Conservation (phyloP, 2,113 vertebrate species). For the Syngnathus scovelli region DNA sequence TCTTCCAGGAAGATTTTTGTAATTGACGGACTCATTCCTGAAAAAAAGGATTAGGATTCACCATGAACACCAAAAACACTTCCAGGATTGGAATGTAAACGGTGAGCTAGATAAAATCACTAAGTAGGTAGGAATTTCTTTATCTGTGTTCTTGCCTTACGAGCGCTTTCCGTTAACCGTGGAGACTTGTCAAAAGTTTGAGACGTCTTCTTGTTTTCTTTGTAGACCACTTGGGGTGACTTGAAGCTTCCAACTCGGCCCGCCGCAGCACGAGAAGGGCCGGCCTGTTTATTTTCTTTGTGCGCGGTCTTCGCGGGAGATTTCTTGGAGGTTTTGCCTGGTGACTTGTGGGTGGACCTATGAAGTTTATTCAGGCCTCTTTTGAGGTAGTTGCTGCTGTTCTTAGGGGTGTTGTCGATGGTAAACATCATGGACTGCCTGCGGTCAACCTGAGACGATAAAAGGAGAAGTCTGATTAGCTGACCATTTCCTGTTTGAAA, state of each 20-base stretch:
- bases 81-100: too few species aligned
- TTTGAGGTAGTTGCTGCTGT: constrained; percentile 65
- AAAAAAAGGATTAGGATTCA: too few species aligned
- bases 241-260: background rate
- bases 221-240: constrained; percentile 31
- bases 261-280: background rate
- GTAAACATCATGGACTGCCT: constrained; percentile 78
- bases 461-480: too few species aligned
- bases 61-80: too few species aligned
- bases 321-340: constrained; percentile 47
- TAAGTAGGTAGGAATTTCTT: too few species aligned
- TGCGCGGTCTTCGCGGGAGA: constrained; percentile 26
- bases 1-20: background rate
- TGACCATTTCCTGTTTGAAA: constrained; percentile 9
- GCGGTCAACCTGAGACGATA: constrained; percentile 56
- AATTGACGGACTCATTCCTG: too few species aligned
- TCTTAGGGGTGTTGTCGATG: constrained; percentile 83
- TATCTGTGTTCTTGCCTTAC: constrained; percentile 59
- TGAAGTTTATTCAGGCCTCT: constrained; percentile 72
- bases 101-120: too few species aligned
- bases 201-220: constrained; percentile 43
- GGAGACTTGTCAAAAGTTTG: constrained; percentile 52
- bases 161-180: constrained; percentile 55
- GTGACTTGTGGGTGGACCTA: constrained; percentile 62
- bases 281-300: constrained; percentile 17